Evolutionary conservation across 2,888 invertebrate genomes (phyloP), one percentile per base, ranked within the genome.

Genomic region (Lysandra bellargus): DNA sequence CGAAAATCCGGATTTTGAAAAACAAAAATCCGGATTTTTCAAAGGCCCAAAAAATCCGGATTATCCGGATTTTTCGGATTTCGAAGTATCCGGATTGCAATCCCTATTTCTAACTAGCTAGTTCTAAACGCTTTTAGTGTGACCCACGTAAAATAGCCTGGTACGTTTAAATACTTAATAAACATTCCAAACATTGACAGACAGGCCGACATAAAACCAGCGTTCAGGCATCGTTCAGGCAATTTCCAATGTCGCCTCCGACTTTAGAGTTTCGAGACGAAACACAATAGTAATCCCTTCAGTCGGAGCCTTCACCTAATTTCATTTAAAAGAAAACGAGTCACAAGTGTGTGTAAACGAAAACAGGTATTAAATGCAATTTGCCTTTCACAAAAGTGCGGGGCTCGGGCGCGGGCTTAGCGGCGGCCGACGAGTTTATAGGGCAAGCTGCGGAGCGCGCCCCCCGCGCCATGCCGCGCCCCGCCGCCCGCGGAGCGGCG

Each of bases 351-450:
- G 74, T 74, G 74, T 74, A 74, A 74, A 73, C 44, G 73, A 74
- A 78, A 81, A 78, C 78, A 80, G 77, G 79, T 79, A 81, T 80
- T 80, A 77, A 82, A 80, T 83, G 87, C 86, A 87, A 89, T 89
- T 88, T 87, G 87, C 90, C 90, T 92, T 91, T 92, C 90, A 91
- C 91, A 87, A 91, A 88, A 89, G 82, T 89, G 87, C 88, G 89
- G 74, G 74, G 74, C 5, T 33, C 40, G 44, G 17, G 74, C n/a
- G 74, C 74, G 44, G 73, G 73, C 73, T 40, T 73, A 40, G 73
- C 74, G 74, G 74, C 44, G n/a, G 9, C 7, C n/a, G 89, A 86
- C 90, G 89, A 91, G 89, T 91, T 90, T 91, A 87, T 90, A 90
- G 92, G 90, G 88, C 90, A 87, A 85, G 86, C 87, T 86, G 88